Percentiles rank a stretch among this genome's conserved stretches.
These are phyloP conservation scores for Cephus runcator DNA, from an alignment of 2,888 invertebrate genomes.

Conservation along the genomic window DNA sequence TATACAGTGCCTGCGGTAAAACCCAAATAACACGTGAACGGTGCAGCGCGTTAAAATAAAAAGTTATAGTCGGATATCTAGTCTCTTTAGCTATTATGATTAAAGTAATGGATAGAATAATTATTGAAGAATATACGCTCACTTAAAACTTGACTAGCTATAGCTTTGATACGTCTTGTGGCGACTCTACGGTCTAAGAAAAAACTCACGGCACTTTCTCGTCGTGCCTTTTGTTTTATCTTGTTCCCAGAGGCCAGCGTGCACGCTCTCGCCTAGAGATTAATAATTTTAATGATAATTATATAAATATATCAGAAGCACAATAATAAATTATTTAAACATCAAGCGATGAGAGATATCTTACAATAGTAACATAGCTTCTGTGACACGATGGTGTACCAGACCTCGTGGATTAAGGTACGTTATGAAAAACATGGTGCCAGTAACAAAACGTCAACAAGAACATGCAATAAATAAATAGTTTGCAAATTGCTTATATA, in stretches of 20 bases:
- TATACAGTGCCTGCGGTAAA: not conserved
- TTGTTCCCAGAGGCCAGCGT: not conserved
- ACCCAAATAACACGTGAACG: not conserved
- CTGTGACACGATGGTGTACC: not conserved
- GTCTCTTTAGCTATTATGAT: not conserved
- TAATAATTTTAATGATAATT: conserved; percentile 26
- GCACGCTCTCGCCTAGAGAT: not conserved
- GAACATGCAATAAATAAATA: conserved; percentile 42
- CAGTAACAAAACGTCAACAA: conserved; percentile 32
- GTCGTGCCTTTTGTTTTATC: not conserved
- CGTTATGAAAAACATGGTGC: conserved; percentile 17
- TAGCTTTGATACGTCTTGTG: not conserved
- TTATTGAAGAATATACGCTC: conserved; percentile 24
- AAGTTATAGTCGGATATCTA: not conserved
- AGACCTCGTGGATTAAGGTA: conserved; percentile 11
- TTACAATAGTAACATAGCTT: conserved; percentile 26
- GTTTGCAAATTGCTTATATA: conserved; percentile 40
- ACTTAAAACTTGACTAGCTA: conserved; percentile 42
- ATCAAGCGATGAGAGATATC: conserved; percentile 35
- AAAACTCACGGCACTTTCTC: not conserved
- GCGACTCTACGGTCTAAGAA: not conserved
- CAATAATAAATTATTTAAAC: conserved; percentile 44
- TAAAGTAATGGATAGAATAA: not conserved
- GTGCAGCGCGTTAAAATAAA: not conserved
- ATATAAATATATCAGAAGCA: conserved; percentile 45